These are phyloP conservation scores for Habroteleia sp. DNA, from an alignment of 2,888 invertebrate genomes.

Conservation along the genomic window DNA sequence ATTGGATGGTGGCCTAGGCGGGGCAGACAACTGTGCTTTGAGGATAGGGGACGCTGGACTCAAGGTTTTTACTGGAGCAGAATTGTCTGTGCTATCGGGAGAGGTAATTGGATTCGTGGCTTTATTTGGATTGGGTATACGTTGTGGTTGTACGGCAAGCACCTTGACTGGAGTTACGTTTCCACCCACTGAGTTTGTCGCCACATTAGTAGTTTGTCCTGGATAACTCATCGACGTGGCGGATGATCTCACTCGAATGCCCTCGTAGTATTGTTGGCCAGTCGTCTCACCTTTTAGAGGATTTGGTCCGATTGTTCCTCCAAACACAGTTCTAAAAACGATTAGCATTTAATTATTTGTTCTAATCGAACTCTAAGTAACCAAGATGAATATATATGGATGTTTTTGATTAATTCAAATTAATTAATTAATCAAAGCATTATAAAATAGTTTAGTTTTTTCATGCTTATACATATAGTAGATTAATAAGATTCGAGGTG, in stretches of 20 bases:
- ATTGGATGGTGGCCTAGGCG: conserved; percentile 82
- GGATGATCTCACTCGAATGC: conserved; percentile 85
- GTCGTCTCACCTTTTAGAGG: conserved; percentile 85
- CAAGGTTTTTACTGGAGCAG: conserved; percentile 74
- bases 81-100: conserved; percentile 75
- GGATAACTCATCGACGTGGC: conserved; percentile 82
- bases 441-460: too few species aligned
- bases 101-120: conserved; percentile 65
- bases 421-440: too few species aligned
- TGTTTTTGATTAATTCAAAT: too few species aligned
- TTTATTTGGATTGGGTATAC: conserved; percentile 78
- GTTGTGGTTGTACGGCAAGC: conserved; percentile 78
- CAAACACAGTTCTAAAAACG: conserved; percentile 89
- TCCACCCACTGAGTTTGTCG: conserved; percentile 48
- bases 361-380: too few species aligned
- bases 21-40: conserved; percentile 91
- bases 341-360: too few species aligned
- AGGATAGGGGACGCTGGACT: conserved; percentile 90
- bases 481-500: too few species aligned
- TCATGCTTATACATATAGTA: too few species aligned
- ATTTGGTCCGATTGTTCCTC: conserved; percentile 91
- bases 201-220: conserved; percentile 71
- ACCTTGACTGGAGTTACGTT: conserved; percentile 82
- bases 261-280: conserved; percentile 85
- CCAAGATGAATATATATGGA: too few species aligned